These are phyloP conservation scores for Nomada fucata DNA, from an alignment of 2,888 invertebrate genomes.

Conservation along the genomic window DNA sequence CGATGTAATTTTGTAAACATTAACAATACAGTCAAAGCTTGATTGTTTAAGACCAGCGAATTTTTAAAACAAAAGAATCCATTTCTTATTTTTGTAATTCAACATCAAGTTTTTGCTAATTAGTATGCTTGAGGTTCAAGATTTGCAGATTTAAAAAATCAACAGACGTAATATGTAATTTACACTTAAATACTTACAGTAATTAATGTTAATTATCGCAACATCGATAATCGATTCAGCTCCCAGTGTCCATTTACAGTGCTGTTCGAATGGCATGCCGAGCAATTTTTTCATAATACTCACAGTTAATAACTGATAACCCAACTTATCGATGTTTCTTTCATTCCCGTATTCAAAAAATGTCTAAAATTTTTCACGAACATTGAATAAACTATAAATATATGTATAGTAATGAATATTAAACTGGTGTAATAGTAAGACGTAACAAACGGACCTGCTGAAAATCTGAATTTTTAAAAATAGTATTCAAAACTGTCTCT, in stretches of 20 bases:
- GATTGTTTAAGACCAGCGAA: background rate
- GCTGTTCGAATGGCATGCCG: conserved; percentile 60
- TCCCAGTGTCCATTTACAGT: conserved; percentile 67
- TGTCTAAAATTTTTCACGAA: conserved; percentile 60
- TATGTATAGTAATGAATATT: background rate
- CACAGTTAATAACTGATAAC: conserved; percentile 76
- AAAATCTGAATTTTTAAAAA: conserved; percentile 67
- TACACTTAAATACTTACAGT: conserved; percentile 64
- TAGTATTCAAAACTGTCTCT: conserved; percentile 63
- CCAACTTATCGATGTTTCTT: conserved; percentile 61
- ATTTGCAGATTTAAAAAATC: background rate
- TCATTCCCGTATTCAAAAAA: conserved; percentile 72
- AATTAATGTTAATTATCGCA: conserved; percentile 69
- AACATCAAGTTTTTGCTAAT: background rate
- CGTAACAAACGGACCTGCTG: conserved; percentile 57
- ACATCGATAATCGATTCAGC: conserved; percentile 70
- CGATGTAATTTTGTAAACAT: background rate
- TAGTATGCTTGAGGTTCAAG: background rate
- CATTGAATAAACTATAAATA: background rate
- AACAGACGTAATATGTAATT: background rate
- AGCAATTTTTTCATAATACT: conserved; percentile 74
- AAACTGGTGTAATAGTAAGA: background rate
- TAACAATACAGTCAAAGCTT: background rate
- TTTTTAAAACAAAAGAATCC: background rate
- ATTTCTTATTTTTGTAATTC: background rate